Evolutionary conservation across 1,140 invertebrate genomes (phyloP), one percentile per base, ranked within the genome.

Genomic region (Lordiphosa clarofinis): DNA sequence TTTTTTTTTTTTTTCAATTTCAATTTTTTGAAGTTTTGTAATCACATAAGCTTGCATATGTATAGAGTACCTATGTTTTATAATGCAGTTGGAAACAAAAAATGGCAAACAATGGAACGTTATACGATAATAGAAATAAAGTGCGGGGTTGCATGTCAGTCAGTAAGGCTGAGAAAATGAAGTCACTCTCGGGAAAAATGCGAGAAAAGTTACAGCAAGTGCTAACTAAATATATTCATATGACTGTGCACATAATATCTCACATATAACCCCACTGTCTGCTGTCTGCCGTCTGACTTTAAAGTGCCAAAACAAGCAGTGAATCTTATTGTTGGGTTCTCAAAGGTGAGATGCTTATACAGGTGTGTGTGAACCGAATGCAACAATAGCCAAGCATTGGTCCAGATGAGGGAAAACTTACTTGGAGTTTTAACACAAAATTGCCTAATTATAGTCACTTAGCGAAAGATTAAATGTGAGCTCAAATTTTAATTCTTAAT

Each of bases 101-200:
- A 24, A 47, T 12, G 36, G 21, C 3, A 24, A 61, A 81, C 76
- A 81, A 81, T 81, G 76, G 76, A 67, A 59, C 76, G 59, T 69
- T 82, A 82, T 82, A 81, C 75, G 62, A 72, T 81, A 81, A 82
- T 75, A 82, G 65, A 81, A 81, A 81, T 68, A 75, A 75, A 59
- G 72, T 48, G 35, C 54, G 64, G 76, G 58, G 56, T 81, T 81
- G 76, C 76, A 76, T 82, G 76, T 82, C 76, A 76, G 64, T 47
- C 31, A 31, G 10, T 46, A 35, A 55, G 66, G 67, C 59, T 81
- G 76, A 72, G 76, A 81, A 81, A 81, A 81, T 81, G 56, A 81
- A 81, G 76, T 81, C 76, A 81, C 76, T 62, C 55, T 40, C 39
- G n/a, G 53, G 72, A 50, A 46, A 50, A 78, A 15, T 15, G 15